Evolutionary conservation across 2,113 vertebrate genomes (phyloP).

Genomic region (Mionectes macconnelli): DNA sequence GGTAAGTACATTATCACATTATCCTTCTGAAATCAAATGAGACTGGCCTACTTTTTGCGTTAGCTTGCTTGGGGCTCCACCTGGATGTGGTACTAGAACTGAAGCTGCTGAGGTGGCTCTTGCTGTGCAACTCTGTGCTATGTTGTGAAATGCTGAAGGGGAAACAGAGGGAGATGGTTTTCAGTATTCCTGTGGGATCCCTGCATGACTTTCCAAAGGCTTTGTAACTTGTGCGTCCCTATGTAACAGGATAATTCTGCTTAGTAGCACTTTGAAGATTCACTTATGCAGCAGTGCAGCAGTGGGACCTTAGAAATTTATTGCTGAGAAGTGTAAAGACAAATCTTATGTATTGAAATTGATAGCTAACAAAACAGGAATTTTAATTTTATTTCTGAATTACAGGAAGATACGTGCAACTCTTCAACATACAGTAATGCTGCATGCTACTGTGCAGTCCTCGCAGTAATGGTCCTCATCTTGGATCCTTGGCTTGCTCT

Average conservation of each 20-base stretch:
- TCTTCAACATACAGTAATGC: background rate
- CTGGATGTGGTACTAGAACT: background rate
- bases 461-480: background rate
- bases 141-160: background rate
- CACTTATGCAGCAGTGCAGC: background rate
- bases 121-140: background rate
- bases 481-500: background rate
- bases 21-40: background rate
- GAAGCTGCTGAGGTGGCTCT: background rate
- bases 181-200: background rate
- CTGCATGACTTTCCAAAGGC: background rate
- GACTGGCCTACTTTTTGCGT: background rate
- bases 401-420: background rate
- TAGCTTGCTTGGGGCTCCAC: background rate
- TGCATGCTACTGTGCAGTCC: background rate
- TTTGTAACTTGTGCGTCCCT: background rate
- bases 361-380: background rate
- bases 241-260: background rate
- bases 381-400: background rate
- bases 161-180: background rate
- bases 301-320: background rate
- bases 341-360: background rate
- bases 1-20: background rate
- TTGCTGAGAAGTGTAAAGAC: accelerated
- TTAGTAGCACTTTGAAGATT: background rate